A percentile compares a stretch with the other conserved stretches of the same genome.
Conservation (phyloP, 2,797 vertebrate genomes). For the Poeciliopsis infans region DNA sequence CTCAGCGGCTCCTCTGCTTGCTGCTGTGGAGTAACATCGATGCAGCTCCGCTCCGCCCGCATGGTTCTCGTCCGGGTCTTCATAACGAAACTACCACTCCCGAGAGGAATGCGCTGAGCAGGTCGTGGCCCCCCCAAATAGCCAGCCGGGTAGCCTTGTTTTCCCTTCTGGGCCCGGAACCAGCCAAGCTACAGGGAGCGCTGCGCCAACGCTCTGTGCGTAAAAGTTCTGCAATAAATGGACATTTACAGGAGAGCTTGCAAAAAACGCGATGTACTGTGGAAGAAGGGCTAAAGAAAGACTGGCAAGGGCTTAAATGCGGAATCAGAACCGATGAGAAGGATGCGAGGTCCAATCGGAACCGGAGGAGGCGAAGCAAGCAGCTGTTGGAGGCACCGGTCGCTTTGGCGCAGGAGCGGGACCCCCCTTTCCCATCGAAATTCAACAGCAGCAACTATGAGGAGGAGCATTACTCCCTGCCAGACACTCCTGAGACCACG, state of each 20-base stretch:
- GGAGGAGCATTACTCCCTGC: slow-evolving; percentile 53
- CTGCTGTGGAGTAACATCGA: slow-evolving; percentile 60
- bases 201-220: slow-evolving; percentile 15
- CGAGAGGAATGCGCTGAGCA: slow-evolving; percentile 34
- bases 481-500: slow-evolving; percentile 63
- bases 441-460: slow-evolving; percentile 59
- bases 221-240: slow-evolving; percentile 24
- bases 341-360: slow-evolving; percentile 11
- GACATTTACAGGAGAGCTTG: background rate
- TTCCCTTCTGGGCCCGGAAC: background rate
- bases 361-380: slow-evolving; percentile 10
- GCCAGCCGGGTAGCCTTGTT: slow-evolving; percentile 2
- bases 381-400: slow-evolving; percentile 8
- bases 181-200: background rate
- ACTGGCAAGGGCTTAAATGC: background rate
- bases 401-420: slow-evolving; percentile 72
- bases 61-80: slow-evolving; percentile 44
- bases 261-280: background rate
- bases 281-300: background rate
- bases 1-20: slow-evolving; percentile 40
- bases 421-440: slow-evolving; percentile 25
- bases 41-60: slow-evolving; percentile 22
- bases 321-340: background rate
- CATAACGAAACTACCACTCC: slow-evolving; percentile 29
- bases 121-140: slow-evolving; percentile 31